Conservation (phyloP, 2,888 invertebrate species). For the Glaucopsyche alexis region DNA sequence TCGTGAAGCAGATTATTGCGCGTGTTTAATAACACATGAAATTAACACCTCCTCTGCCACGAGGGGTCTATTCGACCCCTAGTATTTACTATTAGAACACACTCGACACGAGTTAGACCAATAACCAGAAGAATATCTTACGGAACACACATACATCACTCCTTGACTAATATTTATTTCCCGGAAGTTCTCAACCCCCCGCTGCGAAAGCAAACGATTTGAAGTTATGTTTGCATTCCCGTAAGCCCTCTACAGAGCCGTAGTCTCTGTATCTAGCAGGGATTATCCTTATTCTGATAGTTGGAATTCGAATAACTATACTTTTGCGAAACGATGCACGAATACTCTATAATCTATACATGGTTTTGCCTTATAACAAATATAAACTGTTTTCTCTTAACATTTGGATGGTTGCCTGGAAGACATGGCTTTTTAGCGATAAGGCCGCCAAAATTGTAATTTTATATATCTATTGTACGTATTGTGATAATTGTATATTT, state of each 20-base stretch:
- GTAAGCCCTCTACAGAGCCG: neutral
- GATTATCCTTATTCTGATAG: neutral
- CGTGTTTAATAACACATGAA: neutral
- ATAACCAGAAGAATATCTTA: neutral
- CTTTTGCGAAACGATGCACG: neutral
- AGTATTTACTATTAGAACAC: neutral
- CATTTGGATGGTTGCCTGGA: no score
- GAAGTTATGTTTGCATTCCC: neutral
- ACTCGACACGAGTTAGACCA: neutral
- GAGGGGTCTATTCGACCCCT: neutral
- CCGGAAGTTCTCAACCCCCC: neutral
- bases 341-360: neutral
- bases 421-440: no score
- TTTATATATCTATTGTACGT: no score
- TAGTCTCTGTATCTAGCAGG: neutral
- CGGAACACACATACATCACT: neutral
- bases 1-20: neutral
- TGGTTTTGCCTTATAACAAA: no score
- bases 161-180: neutral
- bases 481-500: no score
- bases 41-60: neutral
- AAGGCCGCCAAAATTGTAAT: no score
- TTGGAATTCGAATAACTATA: neutral
- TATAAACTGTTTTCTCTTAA: no score
- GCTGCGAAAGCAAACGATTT: neutral